phyloP scores from a whole-genome alignment of 2,797 vertebrate genomes.

The Poeciliopsis presidionis region DNA sequence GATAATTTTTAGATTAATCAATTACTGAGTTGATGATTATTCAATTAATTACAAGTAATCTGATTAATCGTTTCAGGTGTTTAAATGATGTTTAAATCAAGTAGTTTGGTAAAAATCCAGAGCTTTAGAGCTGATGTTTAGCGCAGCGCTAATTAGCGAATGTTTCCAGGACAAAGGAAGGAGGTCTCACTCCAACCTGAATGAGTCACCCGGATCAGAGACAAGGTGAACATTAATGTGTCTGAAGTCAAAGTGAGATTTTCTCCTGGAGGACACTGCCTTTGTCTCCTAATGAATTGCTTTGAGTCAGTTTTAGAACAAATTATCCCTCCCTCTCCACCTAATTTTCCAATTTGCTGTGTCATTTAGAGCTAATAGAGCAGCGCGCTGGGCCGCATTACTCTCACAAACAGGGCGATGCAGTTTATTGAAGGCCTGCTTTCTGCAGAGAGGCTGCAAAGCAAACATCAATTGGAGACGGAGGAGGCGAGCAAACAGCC shows the following conservation, averaged over 20 bases:
- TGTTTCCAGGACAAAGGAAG: neutral
- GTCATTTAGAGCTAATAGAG: constrained; percentile 86
- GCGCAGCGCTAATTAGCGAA: neutral
- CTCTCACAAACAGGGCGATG: constrained; percentile 81
- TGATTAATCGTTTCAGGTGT: neutral
- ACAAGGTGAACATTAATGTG: constrained; percentile 58
- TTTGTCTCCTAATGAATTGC: constrained; percentile 84
- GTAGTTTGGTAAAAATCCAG: neutral
- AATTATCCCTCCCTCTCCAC: constrained; percentile 83
- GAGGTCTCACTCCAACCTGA: neutral
- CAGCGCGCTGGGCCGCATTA: constrained; percentile 79
- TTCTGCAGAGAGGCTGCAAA: constrained; percentile 72
- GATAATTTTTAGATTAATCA: no score
- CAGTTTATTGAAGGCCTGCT: constrained; percentile 79
- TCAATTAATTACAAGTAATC: neutral
- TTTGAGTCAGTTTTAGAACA: constrained; percentile 84
- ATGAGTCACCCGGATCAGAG: neutral
- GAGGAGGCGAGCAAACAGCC: constrained; percentile 64
- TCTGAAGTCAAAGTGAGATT: constrained; percentile 53
- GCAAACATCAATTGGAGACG: constrained; percentile 73
- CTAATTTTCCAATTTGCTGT: constrained; percentile 89
- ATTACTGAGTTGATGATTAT: no score
- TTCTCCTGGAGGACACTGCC: constrained; percentile 70
- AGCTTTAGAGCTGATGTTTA: neutral
- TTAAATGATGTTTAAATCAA: neutral